Percentiles rank a stretch among this genome's conserved stretches.
phyloP scores from a whole-genome alignment of 2,797 vertebrate species.

The Myotis pilosus region DNA sequence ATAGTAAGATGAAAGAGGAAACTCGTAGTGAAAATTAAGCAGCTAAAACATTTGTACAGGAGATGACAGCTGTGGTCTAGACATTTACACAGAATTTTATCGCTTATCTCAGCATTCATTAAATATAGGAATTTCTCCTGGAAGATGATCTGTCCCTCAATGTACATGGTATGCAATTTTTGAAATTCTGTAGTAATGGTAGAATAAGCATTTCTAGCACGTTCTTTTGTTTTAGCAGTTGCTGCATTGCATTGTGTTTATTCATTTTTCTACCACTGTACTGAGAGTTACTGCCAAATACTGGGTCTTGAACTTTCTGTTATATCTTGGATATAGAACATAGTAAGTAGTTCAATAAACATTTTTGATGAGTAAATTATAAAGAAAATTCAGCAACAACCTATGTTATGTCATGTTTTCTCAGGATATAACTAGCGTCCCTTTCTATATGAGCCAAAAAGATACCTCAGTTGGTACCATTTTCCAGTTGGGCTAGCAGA shows the following conservation, averaged over 20 bases:
- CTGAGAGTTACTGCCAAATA: not conserved
- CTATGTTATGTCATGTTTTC: not conserved
- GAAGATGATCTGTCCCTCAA: not conserved
- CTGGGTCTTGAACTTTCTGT: not conserved
- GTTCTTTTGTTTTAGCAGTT: not conserved
- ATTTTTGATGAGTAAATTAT: not conserved
- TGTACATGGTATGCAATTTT: not conserved
- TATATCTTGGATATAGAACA: not conserved
- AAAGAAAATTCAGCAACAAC: not conserved
- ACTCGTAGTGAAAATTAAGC: not conserved
- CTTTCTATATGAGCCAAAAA: not conserved
- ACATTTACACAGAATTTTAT: not conserved
- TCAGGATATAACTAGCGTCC: not conserved
- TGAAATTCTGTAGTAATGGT: not conserved
- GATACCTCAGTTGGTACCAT: not conserved
- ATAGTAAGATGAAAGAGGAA: not conserved
- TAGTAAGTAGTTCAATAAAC: not conserved
- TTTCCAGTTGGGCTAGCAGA: not conserved
- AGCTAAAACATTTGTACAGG: not conserved
- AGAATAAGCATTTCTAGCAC: not conserved
- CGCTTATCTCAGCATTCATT: not conserved
- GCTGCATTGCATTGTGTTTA: not conserved
- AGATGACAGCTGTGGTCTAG: not conserved
- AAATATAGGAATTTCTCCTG: not conserved
- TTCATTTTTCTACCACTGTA: not conserved